A percentile compares a stretch with the other conserved stretches of the same genome.
These are phyloP conservation scores for Taenioides sp. DNA, from an alignment of 2,797 vertebrate species.

Conservation along the genomic window DNA sequence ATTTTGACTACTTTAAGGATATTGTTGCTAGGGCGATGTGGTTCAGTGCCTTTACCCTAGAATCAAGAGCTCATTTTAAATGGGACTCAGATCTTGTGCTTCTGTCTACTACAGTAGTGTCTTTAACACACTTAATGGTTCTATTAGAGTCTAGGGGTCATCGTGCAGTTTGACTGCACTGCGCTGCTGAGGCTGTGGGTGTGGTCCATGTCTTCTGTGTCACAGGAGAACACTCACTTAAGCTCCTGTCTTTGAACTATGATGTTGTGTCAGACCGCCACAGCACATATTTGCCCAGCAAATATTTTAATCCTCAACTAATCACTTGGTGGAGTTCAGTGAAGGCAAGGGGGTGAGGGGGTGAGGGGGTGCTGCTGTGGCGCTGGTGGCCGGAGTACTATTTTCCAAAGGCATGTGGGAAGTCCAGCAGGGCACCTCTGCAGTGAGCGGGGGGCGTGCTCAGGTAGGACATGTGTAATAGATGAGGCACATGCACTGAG, in stretches of 20 bases:
- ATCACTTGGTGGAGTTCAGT: constrained; percentile 92
- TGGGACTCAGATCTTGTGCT: neutral
- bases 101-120: neutral
- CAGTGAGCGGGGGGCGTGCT: constrained; percentile 21
- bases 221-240: constrained; percentile 71
- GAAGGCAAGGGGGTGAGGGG: constrained; percentile 54
- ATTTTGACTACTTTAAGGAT: too few species aligned
- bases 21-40: neutral
- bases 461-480: constrained; percentile 29
- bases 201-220: constrained; percentile 67
- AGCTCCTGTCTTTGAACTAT: constrained; percentile 80
- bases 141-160: neutral
- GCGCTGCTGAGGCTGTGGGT: constrained; percentile 48
- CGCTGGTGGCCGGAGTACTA: constrained; percentile 71
- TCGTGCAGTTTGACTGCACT: neutral
- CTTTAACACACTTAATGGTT: neutral
- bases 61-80: neutral
- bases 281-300: constrained; percentile 97
- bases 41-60: neutral
- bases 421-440: constrained; percentile 67
- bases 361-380: constrained; percentile 54
- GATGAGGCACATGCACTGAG: constrained; percentile 33
- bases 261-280: constrained; percentile 82
- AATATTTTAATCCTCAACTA: constrained; percentile 99
- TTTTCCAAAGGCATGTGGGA: constrained; percentile 72